Evolutionary conservation across 2,888 invertebrate genomes (phyloP), one percentile per base, ranked within the genome.

Genomic region (Rhagonycha lutea): DNA sequence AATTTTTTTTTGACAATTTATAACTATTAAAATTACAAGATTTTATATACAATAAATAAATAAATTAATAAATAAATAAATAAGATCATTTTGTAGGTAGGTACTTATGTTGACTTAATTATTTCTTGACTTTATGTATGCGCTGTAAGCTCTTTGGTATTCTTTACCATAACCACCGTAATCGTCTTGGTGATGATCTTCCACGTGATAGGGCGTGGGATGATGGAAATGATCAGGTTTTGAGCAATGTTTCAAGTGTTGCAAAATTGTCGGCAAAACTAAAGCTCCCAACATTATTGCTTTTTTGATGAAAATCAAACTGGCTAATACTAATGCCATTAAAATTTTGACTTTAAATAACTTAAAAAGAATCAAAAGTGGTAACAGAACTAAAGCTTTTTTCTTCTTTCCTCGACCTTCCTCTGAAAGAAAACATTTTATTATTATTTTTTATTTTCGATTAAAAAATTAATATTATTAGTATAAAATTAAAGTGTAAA

Each of bases 251-350:
- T 81, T 78, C 14, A 79, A 69, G 18, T 78, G 69, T 67, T 90
- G 89, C 12, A 92, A 85, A 61, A 92, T 83, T 67, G 91, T 89
- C 0, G 93, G 93, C 18, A 92, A 83, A 28, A 92, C 84, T 10
- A 93, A 82, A 0, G 92, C 92, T 9, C 90, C 92, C 0, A 92
- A 84, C 3, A 93, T 85, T 11, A 93, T 86, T 3, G 92, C 86
- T 81, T 93, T 93, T 86, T 93, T 93, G 79, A 93, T 92, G 81
- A 92, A 89, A 80, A 93, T 85, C 0, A 93, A 91, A 1, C 91
- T 89, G 10, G 92, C 86, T 3, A 93, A 88, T 4, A 93, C 89
- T 0, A 93, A 92, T 1, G 92, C 87, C 24, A 93, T 86, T 62
- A 93, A 83, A 11, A 92, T 83, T 81, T 93, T 92, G 1, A 89